Evolutionary conservation across 2,797 vertebrate genomes (phyloP).

Genomic region (Enteromius argenteus): DNA sequence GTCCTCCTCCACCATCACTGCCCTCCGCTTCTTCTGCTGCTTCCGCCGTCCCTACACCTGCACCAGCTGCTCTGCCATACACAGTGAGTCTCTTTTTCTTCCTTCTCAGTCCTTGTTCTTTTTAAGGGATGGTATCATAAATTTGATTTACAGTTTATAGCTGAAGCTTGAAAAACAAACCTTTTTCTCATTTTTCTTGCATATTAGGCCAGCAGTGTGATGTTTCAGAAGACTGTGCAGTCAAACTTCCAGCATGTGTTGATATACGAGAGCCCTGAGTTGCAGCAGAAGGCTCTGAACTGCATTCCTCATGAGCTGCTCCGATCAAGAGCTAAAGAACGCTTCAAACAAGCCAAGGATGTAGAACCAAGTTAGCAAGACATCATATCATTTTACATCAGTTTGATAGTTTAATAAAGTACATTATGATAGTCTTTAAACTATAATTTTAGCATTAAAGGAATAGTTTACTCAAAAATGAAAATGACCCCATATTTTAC

Average conservation of each 20-base stretch:
- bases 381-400: neutral
- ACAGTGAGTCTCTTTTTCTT: neutral
- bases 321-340: slow-evolving; percentile 78
- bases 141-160: neutral
- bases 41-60: slow-evolving; percentile 36
- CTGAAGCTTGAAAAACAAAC: neutral
- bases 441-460: neutral
- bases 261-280: slow-evolving; percentile 84
- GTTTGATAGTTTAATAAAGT: neutral
- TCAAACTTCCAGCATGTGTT: slow-evolving; percentile 88
- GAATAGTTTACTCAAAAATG: no score
- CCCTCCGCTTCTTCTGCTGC: slow-evolving; percentile 41
- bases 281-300: slow-evolving; percentile 86
- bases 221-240: slow-evolving; percentile 85
- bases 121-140: neutral
- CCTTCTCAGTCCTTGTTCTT: neutral
- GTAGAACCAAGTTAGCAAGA: slow-evolving; percentile 84
- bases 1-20: neutral
- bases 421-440: neutral
- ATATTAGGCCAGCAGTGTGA: slow-evolving; percentile 79
- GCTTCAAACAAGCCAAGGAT: slow-evolving; percentile 78
- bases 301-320: slow-evolving; percentile 84
- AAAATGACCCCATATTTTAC: no score
- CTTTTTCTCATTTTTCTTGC: slow-evolving; percentile 2
- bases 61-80: slow-evolving; percentile 24